A percentile compares a stretch with the other conserved stretches of the same genome.
Evolutionary conservation across 2,797 vertebrate genomes (phyloP).

Genomic region (Carduelis carduelis): DNA sequence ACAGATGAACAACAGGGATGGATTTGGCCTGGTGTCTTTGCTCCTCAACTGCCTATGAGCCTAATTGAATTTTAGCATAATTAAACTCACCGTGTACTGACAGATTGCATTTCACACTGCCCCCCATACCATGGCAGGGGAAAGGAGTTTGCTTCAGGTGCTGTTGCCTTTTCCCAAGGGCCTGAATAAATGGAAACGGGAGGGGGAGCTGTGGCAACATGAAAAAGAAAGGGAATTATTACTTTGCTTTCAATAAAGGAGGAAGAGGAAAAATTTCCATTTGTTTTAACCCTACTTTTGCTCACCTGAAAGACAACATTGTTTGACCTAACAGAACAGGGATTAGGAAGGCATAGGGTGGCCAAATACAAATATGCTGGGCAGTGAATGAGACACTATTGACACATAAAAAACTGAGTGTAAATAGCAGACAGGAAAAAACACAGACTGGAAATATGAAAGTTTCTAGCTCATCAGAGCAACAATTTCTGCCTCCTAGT

Average conservation of each 20-base stretch:
- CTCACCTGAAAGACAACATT: background rate
- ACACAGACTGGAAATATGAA: background rate
- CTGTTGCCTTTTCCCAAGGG: background rate
- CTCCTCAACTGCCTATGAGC: background rate
- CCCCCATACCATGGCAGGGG: background rate
- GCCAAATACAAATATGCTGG: background rate
- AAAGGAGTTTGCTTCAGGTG: background rate
- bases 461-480: background rate
- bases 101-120: background rate
- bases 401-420: background rate
- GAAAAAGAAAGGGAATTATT: background rate
- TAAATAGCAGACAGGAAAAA: background rate
- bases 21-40: background rate
- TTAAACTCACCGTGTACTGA: background rate
- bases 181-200: background rate
- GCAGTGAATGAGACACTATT: background rate
- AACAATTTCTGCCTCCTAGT: background rate
- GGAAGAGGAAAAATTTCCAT: background rate
- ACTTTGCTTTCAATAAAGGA: background rate
- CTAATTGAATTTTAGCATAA: conserved; percentile 10
- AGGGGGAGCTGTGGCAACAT: conserved; percentile 55
- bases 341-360: background rate
- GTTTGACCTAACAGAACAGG: background rate
- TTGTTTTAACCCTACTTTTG: background rate
- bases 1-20: background rate